Percentiles rank a stretch among this genome's conserved stretches.
Evolutionary conservation across 1,140 invertebrate genomes (phyloP).

Genomic region (Drosophila ercepeae): DNA sequence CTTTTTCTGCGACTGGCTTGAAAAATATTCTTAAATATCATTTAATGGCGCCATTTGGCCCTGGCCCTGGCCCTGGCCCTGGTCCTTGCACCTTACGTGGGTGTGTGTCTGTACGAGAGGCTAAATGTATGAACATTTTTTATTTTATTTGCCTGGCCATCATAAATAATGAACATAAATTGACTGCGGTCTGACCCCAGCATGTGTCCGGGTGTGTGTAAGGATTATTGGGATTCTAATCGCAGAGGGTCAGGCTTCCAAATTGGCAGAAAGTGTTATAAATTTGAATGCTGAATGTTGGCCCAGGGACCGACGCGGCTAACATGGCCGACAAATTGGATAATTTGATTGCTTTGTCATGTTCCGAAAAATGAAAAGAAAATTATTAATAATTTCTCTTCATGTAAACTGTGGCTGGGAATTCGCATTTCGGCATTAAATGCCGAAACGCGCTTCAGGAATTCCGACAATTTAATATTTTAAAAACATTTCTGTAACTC

Average conservation of each 20-base stretch:
- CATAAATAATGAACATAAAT: constrained; percentile 69
- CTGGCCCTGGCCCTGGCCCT: constrained; percentile 15
- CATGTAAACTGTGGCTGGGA: constrained; percentile 1
- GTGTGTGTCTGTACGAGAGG: constrained; percentile 5
- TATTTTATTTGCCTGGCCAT: constrained; percentile 46
- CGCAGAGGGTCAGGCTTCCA: constrained; percentile 33
- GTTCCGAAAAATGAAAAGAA: constrained; percentile 27
- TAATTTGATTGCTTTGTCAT: constrained; percentile 59
- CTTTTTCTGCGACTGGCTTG: constrained; percentile 13
- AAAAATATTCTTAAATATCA: constrained; percentile 53
- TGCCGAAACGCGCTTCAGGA: background rate
- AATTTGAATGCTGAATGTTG: constrained; percentile 47
- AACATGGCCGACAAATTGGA: constrained; percentile 35
- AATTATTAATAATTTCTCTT: background rate
- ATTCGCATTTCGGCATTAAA: too few species aligned
- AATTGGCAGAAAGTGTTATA: constrained; percentile 42
- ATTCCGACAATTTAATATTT: background rate
- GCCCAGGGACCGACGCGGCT: constrained; percentile 28
- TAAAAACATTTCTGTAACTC: background rate
- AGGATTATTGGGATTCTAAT: constrained; percentile 50
- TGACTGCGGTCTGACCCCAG: constrained; percentile 36
- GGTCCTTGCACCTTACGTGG: background rate
- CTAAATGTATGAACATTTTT: constrained; percentile 43
- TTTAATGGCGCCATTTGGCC: constrained; percentile 46
- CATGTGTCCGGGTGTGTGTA: constrained; percentile 12